A percentile compares a stretch with the other conserved stretches of the same genome.
phyloP scores from a whole-genome alignment of 2,113 vertebrate species.

The Thymallus thymallus region DNA sequence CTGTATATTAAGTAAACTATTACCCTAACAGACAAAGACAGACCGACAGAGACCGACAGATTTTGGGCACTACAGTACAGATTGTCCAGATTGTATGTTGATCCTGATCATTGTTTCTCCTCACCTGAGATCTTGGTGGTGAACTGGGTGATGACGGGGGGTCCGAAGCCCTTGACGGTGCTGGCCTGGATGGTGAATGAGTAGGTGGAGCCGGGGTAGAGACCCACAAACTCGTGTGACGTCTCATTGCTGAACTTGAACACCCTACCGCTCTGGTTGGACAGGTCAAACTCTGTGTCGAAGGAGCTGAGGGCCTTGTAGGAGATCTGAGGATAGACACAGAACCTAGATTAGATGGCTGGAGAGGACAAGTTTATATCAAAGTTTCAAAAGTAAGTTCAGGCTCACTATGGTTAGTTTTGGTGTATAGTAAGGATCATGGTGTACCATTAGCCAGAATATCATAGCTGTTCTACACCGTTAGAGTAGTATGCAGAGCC shows the following conservation, averaged over 20 bases:
- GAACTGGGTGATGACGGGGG: slow-evolving; percentile 86
- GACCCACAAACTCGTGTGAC: slow-evolving; percentile 83
- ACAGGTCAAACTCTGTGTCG: slow-evolving; percentile 93
- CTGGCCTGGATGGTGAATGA: slow-evolving; percentile 95
- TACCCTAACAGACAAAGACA: too few species aligned
- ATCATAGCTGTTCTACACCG: too few species aligned
- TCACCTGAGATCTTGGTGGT: slow-evolving; percentile 97
- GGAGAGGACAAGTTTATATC: background rate
- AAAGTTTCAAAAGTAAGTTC: background rate
- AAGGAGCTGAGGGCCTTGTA: slow-evolving; percentile 98
- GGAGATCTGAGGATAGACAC: slow-evolving; percentile 79
- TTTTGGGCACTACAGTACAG: too few species aligned
- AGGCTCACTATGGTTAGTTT: too few species aligned
- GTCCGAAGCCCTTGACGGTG: slow-evolving; percentile 92
- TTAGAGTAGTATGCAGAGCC: background rate
- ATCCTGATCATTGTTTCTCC: background rate
- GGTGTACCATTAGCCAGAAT: too few species aligned
- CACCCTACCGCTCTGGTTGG: slow-evolving; percentile 93
- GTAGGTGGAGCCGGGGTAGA: slow-evolving; percentile 94
- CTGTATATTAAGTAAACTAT: too few species aligned
- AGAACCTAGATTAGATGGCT: background rate
- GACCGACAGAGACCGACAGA: too few species aligned
- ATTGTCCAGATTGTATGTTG: background rate
- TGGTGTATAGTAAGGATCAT: too few species aligned
- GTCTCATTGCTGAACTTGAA: slow-evolving; percentile 95